These are phyloP conservation scores for Parnassius glacialis DNA, from an alignment of 2,888 invertebrate genomes.

Conservation along the genomic window DNA sequence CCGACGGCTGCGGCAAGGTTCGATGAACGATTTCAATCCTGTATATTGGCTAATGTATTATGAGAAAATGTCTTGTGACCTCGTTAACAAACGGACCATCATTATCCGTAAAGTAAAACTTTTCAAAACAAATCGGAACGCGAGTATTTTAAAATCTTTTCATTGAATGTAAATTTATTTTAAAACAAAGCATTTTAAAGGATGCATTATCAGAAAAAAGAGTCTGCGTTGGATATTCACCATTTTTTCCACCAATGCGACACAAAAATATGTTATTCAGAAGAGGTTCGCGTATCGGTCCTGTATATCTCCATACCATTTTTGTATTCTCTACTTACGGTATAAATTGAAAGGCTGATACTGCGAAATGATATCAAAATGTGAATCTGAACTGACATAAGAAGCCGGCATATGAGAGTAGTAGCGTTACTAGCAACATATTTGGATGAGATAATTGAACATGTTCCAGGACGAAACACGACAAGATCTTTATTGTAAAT, in stretches of 20 bases:
- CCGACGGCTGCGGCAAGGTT: conserved; percentile 35
- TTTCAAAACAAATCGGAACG: conserved; percentile 5
- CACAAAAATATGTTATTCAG: conserved; percentile 13
- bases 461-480: conserved; percentile 33
- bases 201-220: conserved; percentile 8
- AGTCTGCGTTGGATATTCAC: conserved; percentile 6
- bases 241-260: conserved; percentile 11
- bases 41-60: conserved; percentile 11
- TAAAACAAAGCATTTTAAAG: conserved; percentile 13
- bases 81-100: conserved; percentile 7
- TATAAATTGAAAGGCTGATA: conserved; percentile 8
- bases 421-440: conserved; percentile 21
- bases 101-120: conserved; percentile 9
- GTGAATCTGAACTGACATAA: conserved; percentile 10
- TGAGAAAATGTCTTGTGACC: conserved; percentile 8
- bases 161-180: conserved; percentile 20
- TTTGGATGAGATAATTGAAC: conserved; percentile 34
- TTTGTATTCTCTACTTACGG: conserved; percentile 18
- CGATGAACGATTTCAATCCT: conserved; percentile 21
- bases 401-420: conserved; percentile 18
- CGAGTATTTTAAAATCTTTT: conserved; percentile 5
- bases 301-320: conserved; percentile 12
- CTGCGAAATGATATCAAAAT: conserved; percentile 16
- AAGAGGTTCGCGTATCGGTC: conserved; percentile 12
- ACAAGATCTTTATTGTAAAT: conserved; percentile 26